phyloP scores from a whole-genome alignment of 2,797 vertebrate genomes.

The Trachops cirrhosus region DNA sequence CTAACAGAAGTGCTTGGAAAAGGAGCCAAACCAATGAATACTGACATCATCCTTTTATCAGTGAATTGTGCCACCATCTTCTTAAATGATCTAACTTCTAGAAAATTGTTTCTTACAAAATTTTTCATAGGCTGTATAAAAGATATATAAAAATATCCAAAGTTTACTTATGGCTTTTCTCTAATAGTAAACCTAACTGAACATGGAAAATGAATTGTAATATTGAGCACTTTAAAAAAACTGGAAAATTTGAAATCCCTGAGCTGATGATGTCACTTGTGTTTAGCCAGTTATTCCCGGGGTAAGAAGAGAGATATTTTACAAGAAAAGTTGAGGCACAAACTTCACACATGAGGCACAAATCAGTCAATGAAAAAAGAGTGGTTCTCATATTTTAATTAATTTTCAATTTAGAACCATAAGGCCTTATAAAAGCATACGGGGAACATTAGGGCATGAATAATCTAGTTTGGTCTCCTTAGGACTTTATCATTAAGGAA shows the following conservation, averaged over 20 bases:
- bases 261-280: neutral
- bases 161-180: neutral
- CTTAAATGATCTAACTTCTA: neutral
- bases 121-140: neutral
- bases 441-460: neutral
- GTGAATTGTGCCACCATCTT: neutral
- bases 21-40: neutral
- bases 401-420: neutral
- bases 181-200: neutral
- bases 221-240: neutral
- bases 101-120: neutral
- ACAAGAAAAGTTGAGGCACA: neutral
- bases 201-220: neutral
- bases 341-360: neutral
- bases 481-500: neutral
- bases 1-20: neutral
- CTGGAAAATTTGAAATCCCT: neutral
- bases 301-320: neutral
- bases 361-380: neutral
- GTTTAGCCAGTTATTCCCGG: neutral
- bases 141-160: neutral
- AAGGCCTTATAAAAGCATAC: neutral
- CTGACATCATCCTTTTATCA: neutral
- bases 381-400: neutral
- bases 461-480: neutral